Evolutionary conservation across 2,797 vertebrate genomes (phyloP).

Genomic region (Hemitrygon akajei): DNA sequence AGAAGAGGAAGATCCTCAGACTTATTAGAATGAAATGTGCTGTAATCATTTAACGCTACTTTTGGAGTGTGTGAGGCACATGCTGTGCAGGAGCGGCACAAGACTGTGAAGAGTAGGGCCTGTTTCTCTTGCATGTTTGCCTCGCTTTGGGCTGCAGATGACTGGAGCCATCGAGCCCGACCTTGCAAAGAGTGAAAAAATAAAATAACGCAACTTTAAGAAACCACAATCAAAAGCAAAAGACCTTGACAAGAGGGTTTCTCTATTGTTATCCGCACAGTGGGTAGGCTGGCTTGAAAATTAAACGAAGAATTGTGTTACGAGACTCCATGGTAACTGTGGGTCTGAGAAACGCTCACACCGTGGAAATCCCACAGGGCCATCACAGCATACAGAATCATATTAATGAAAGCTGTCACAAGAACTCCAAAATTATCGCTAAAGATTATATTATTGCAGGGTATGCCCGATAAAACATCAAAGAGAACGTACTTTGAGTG

Average conservation of each 20-base stretch:
- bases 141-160: background rate
- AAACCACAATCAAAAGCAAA: background rate
- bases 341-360: background rate
- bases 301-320: background rate
- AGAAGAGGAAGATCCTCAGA: background rate
- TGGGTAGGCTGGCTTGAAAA: background rate
- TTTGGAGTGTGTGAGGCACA: background rate
- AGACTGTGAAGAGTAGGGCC: background rate
- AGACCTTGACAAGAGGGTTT: no score
- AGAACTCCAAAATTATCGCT: background rate
- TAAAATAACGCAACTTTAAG: no score
- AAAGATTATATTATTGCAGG: background rate
- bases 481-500: background rate
- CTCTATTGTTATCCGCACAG: background rate
- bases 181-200: background rate
- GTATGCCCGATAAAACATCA: background rate
- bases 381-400: background rate
- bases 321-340: slow-evolving; percentile 2
- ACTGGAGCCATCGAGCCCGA: background rate
- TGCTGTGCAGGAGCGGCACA: no score
- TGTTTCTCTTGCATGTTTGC: background rate
- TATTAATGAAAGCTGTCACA: background rate
- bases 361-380: background rate
- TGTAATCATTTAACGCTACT: background rate
- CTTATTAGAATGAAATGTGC: background rate